Conservation (phyloP, 1,140 invertebrate genomes). For the Fopius arisanus region DNA sequence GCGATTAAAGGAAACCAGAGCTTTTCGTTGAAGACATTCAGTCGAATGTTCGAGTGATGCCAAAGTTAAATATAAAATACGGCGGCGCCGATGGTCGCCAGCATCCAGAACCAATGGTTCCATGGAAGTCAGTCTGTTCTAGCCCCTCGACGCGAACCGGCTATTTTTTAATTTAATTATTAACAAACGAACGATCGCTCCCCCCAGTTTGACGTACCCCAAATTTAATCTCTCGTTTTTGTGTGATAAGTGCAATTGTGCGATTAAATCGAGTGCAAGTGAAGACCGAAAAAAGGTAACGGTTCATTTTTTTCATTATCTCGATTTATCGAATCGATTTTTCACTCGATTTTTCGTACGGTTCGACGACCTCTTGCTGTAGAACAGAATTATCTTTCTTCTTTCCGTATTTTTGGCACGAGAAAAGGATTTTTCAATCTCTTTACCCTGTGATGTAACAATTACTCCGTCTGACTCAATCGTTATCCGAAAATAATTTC, state of each 20-base stretch:
- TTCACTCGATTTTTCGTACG: neutral
- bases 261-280: neutral
- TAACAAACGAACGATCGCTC: conserved; percentile 27
- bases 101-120: conserved; percentile 55
- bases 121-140: conserved; percentile 58
- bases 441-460: neutral
- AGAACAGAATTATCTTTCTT: neutral
- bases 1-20: conserved; percentile 17
- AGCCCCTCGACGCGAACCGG: conserved; percentile 50
- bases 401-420: neutral
- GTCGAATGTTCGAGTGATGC: conserved; percentile 63
- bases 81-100: conserved; percentile 42
- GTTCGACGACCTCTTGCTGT: neutral
- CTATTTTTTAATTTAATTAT: conserved; percentile 37
- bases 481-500: neutral
- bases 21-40: conserved; percentile 32
- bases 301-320: neutral
- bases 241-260: neutral
- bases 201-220: neutral
- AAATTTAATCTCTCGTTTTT: neutral
- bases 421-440: neutral
- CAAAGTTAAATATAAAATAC: conserved; percentile 65
- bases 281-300: neutral
- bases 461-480: neutral
- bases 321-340: neutral